Conservation (phyloP, 2,797 vertebrate genomes). For the Buphagus erythrorhynchus region DNA sequence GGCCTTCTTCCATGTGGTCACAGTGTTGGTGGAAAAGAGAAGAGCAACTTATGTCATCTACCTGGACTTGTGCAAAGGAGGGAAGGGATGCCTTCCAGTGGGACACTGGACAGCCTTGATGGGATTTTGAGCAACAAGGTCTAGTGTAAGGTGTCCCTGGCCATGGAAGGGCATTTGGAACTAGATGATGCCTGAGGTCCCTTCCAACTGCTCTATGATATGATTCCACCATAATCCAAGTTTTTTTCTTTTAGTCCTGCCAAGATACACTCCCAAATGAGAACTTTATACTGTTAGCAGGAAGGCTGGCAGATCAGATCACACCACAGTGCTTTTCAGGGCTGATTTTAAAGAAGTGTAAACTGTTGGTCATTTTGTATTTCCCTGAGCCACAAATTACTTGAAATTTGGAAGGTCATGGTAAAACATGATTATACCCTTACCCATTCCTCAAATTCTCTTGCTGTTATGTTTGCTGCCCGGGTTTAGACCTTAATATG, state of each 20-base stretch:
- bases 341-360: background rate
- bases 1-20: background rate
- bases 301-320: background rate
- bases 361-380: background rate
- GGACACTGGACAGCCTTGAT: background rate
- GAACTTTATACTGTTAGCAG: background rate
- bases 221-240: background rate
- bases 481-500: background rate
- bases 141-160: background rate
- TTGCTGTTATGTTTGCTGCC: background rate
- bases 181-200: background rate
- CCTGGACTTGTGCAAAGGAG: background rate
- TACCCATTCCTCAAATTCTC: background rate
- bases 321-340: background rate
- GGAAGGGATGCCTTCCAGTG: background rate
- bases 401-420: background rate
- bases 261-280: accelerated
- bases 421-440: background rate
- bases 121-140: background rate
- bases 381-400: background rate
- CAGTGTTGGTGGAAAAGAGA: background rate
- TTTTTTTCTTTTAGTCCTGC: background rate
- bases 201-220: background rate
- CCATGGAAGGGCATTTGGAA: background rate
- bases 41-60: background rate